Base-by-base conservation (phyloP, 2,888 invertebrate genomes). In the Eumacrocentrus americanus region DNA sequence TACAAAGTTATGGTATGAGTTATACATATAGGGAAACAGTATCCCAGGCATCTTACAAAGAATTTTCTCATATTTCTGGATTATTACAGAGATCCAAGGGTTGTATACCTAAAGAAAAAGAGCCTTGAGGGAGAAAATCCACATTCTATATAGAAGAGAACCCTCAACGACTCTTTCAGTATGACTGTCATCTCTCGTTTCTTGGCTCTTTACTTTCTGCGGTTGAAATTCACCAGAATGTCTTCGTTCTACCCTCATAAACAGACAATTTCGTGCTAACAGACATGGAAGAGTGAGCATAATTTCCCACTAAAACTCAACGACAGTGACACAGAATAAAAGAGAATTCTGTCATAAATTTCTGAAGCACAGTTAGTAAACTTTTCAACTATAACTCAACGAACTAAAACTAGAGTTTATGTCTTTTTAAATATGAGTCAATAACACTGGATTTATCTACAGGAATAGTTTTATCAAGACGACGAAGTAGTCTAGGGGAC, bases 21-120 rank as follows among this genome's bases (percentile, higher is more conserved):
- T 29, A 29, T 29, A 29, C 29, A 29, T 29, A 29, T 6, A 9
- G 29, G 9, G 29, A 29, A 9, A 29, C 9, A 29, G 29, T 29
- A 6, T 29, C 5, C 29, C 29, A 9, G 9, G 9, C 29, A 29
- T 29, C 9, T 29, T 29, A 37, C 46, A 51, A 52, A 70, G 71
- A 76, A 72, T 75, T 75, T 71, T 67, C 75, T 73, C 74, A 71
- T 75, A 76, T 75, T 73, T 75, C 68, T 67, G 70, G 70, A 71
- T 73, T 72, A 77, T 72, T 71, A 71, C 70, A 61, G 64, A 67
- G 65, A 54, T 60, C 54, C 63, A 62, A 61, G 64, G 22, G 4
- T 12, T 35, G 35, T 37, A 29, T 29, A 29, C 9, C 4, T 29
- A 29, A 29, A 9, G 9, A 29, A 29, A 29, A 9, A 29, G 29